Evolutionary conservation across 92 coral and sea anemone species (phyloP).

Genomic region (Palythoa heliodiscus): DNA sequence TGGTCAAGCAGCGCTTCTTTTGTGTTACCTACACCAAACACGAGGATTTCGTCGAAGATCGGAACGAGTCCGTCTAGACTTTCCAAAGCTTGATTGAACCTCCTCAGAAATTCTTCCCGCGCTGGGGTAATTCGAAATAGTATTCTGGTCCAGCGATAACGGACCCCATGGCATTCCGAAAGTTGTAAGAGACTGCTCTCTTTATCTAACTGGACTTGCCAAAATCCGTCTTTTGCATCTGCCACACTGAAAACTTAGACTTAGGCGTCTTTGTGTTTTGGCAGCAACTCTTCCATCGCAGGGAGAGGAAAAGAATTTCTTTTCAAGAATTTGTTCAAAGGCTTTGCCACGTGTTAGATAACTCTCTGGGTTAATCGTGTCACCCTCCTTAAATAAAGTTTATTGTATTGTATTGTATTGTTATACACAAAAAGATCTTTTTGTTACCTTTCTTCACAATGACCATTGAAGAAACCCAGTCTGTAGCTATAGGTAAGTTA

Average conservation of each 20-base stretch:
- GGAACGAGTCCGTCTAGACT: conserved; percentile 8
- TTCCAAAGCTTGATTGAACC: conserved; percentile 28
- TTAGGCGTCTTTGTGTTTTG: conserved; percentile 50
- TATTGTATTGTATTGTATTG: no score
- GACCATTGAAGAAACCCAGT: conserved; percentile 44
- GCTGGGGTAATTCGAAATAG: neutral
- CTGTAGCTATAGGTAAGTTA: conserved; percentile 20
- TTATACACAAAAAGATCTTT: conserved; percentile 39
- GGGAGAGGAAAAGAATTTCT: conserved; percentile 53
- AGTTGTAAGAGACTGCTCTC: conserved; percentile 43
- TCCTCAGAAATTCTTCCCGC: conserved; percentile 35
- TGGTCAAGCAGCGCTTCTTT: conserved; percentile 34
- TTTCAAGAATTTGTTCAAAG: conserved; percentile 3
- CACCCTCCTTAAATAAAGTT: no score
- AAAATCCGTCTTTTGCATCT: conserved; percentile 31
- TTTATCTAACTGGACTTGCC: conserved; percentile 51
- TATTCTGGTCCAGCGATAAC: no score
- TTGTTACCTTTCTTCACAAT: conserved; percentile 39
- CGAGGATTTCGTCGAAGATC: conserved; percentile 29
- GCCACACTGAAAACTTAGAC: conserved; percentile 29
- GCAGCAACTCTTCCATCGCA: conserved; percentile 51
- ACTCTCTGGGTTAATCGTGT: no score
- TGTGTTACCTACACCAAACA: conserved; percentile 25
- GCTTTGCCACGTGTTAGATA: no score
- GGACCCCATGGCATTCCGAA: conserved; percentile 32